Evolutionary conservation across 2,113 vertebrate species (phyloP), one percentile per base, ranked within the genome.

Genomic region (Pampusana beccarii): DNA sequence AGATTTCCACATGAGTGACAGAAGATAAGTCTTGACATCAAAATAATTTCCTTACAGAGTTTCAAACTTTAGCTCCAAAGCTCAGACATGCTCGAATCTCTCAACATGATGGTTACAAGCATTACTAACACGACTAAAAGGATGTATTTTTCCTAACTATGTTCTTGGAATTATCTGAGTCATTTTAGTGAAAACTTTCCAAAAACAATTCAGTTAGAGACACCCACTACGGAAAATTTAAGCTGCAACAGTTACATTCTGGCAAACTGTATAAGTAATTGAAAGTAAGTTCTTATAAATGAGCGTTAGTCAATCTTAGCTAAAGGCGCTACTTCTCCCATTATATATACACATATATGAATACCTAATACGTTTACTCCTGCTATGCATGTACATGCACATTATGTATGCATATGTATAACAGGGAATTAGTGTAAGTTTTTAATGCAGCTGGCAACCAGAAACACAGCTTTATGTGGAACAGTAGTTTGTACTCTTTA

Each of bases 11-110:
- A 75, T 15, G 53, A 92, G 53, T 91, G 86, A 72, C 69, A 58
- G 83, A 96, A 94, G 69, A 84, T 74, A 93, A 94, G 77, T 78
- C 90, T 86, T 87, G 57, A 96, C 91, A 94, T 94, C 72, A 96
- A 88, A 94, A 88, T 40, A 60, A 73, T 91, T 93, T 91, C n/a
- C 58, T 94, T 58, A 78, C 0, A 0, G 62, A 93, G 40, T 81
- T 92, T 94, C 65, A 86, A 61, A 91, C 88, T 84, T 93, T 16
- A 92, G 25, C 69, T 90, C 56, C 60, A 61, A 84, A 94, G 73
- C 69, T 89, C 69, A 66, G 53, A 50, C 34, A 57, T 62, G 54
- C 23, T 94, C 54, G 14, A 60, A 13, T 48, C 24, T 95, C 36
- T 88, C 23, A 88, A 29, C 5, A 3, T n/a, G 61, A 95, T 46